A percentile compares a stretch with the other conserved stretches of the same genome.
Conservation (phyloP, 2,113 vertebrate species). For the Salminus brasiliensis region DNA sequence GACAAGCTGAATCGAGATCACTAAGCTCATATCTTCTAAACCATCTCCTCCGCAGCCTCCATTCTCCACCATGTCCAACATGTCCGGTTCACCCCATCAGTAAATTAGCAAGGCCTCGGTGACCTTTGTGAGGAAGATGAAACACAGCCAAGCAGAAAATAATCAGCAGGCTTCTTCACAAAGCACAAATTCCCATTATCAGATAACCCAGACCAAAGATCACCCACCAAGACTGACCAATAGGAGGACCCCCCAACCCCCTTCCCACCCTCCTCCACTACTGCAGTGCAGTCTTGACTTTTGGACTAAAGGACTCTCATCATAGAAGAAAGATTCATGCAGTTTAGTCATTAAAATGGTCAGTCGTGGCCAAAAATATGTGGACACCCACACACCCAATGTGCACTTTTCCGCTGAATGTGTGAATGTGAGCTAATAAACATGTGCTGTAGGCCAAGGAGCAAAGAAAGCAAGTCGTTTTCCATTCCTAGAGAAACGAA, state of each 20-base stretch:
- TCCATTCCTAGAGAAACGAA: slow-evolving; percentile 19
- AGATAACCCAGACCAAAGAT: neutral
- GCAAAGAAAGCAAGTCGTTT: slow-evolving; percentile 7
- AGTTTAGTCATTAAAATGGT: no score
- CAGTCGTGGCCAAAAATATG: no score
- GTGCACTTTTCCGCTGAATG: no score
- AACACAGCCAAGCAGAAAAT: neutral
- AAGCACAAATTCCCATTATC: neutral
- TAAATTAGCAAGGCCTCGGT: neutral
- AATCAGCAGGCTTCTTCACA: neutral
- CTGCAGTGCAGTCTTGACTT: neutral
- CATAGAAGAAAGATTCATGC: no score
- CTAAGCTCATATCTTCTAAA: neutral
- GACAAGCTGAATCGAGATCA: neutral
- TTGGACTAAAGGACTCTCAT: neutral
- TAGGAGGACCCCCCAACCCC: neutral
- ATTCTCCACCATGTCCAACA: no score
- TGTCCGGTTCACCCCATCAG: neutral
- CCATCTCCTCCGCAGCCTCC: neutral
- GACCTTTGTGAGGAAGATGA: neutral
- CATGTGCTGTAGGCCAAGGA: neutral
- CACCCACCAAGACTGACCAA: neutral
- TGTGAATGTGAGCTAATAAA: neutral
- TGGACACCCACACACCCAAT: no score
- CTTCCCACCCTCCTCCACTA: neutral